A percentile compares a stretch with the other conserved stretches of the same genome.
Evolutionary conservation across 2,888 invertebrate genomes (phyloP).

Genomic region (Epirrhoe alternata): DNA sequence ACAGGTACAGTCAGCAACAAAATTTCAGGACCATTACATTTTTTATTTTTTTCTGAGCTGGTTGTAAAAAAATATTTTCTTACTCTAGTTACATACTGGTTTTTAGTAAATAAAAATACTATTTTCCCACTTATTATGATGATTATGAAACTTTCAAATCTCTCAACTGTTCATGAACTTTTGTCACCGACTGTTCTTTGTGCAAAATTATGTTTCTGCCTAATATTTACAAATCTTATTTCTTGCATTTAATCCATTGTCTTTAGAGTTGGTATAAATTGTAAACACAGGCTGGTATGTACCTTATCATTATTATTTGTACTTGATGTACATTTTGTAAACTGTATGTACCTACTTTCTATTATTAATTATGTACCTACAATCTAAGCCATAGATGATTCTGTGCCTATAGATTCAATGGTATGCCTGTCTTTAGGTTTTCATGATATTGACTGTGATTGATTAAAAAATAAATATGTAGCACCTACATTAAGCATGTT

Average conservation of each 20-base stretch:
- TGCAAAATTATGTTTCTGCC: no score
- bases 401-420: neutral
- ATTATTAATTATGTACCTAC: neutral
- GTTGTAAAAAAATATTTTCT: no score
- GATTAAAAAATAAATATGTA: conserved; percentile 5
- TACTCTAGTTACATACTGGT: no score
- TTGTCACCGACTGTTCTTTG: no score
- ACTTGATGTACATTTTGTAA: neutral
- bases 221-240: neutral
- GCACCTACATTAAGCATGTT: neutral
- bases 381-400: neutral
- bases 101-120: no score
- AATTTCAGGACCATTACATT: no score
- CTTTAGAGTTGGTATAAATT: neutral
- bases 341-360: neutral
- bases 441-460: conserved; percentile 15
- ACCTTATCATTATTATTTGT: neutral
- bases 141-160: no score
- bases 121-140: no score
- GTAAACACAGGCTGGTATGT: neutral
- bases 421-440: neutral
- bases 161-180: no score
- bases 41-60: no score
- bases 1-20: no score
- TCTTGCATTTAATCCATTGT: conserved; percentile 19